Conservation (phyloP, 2,113 vertebrate genomes). For the Dromiciops gliroides region DNA sequence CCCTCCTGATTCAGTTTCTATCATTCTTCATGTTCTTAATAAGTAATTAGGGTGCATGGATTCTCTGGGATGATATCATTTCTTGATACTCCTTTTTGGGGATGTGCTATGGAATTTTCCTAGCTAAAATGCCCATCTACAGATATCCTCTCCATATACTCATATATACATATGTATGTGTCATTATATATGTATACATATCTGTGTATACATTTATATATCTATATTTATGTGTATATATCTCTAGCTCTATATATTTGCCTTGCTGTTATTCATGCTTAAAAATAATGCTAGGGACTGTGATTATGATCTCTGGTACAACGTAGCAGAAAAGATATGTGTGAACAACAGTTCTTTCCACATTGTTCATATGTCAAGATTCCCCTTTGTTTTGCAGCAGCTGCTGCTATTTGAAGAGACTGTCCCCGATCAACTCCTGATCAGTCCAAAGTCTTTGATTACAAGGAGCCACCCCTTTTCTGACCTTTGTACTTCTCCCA, state of each 20-base stretch:
- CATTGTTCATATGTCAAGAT: background rate
- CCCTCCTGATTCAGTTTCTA: background rate
- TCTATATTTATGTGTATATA: background rate
- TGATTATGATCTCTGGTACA: background rate
- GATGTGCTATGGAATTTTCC: background rate
- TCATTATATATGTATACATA: background rate
- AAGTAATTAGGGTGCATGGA: background rate
- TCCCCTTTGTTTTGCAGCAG: conserved; percentile 20
- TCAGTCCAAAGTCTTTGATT: background rate
- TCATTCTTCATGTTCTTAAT: background rate
- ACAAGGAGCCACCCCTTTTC: background rate
- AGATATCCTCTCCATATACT: background rate
- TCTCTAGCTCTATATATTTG: background rate
- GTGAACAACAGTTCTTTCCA: background rate
- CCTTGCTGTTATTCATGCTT: background rate
- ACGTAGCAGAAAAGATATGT: background rate
- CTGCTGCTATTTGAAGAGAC: background rate
- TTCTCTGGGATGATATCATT: background rate
- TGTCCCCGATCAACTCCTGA: background rate
- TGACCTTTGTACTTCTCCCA: background rate
- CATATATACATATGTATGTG: background rate
- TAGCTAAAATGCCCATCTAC: background rate
- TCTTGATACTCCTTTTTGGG: background rate
- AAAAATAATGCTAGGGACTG: background rate
- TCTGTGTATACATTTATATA: background rate